Base-by-base conservation (phyloP, 1,140 invertebrate species). In the Amyelois transitella region DNA sequence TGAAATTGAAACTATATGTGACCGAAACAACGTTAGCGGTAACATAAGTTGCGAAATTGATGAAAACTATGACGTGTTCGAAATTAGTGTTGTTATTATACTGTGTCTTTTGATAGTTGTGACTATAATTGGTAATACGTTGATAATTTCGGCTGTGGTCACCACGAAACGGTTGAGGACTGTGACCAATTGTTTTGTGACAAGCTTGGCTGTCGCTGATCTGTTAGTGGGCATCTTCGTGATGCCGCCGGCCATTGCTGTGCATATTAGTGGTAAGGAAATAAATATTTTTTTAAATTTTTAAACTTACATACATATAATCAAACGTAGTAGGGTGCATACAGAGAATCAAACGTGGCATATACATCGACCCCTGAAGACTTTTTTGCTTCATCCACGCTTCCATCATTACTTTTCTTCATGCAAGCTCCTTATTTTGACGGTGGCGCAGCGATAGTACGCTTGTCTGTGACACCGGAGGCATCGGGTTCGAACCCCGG, bases 121-220 rank as follows among this genome's bases (percentile, higher is more conserved):
- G 25, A 92, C 91, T 21, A 90, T 93, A 21, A 90, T 96, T 43
- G 97, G 97, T 47, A 98, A 98, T 82, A 94, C 95, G 0, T 89
- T 98, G 57, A 96, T 98, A 14, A 97, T 98, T 52, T 90, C 95
- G 1, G 95, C 97, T 1, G 96, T 98, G 10, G 91, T 96, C 65
- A 97, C 94, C n/a, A 98, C 97, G 38, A 92, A 95, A 59, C 92
- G 97, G 51, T 88, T 99, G 28, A 91, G 96, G 53, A 97, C 96
- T 17, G 96, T 98, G 19, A 98, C 97, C 55, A 99, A 99, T 88
- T 98, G 96, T 88, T 97, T 98, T 82, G 94, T 98, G 21, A 97
- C 96, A 59, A 97, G 96, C 38, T 85, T 98, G 68, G 96, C 97
- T 0, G 93, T 95, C 0, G 96, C 97, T 44, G 97, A 99, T 90